Base-by-base conservation (phyloP, 2,113 vertebrate species). In the Paedocypris sp. region DNA sequence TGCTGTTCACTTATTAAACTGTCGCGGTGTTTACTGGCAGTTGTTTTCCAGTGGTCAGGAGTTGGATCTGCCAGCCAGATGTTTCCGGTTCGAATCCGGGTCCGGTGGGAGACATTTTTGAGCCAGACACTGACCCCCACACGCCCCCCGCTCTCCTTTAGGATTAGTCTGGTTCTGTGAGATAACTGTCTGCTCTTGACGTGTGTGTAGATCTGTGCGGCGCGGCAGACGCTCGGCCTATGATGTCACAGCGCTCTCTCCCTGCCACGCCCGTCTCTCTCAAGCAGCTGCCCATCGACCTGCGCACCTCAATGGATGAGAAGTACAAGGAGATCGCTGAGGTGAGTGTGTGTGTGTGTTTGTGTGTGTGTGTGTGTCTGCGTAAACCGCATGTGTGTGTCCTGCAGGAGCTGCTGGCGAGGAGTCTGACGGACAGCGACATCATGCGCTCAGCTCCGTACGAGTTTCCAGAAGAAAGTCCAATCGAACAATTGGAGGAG, bases 261-360 rank as follows among this genome's bases (percentile, higher is more conserved):
- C 89, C 91, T 0, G 90, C 88, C 53, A 88, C 89, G 0, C 85
- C 90, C 2, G 83, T 90, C 45, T 85, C 83, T 74, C 76, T 86
- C 65, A 85, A 88, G 62, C 86, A 91, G 29, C 84, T 86, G 67
- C 89, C 87, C 0, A 82, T 91, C 0, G 89, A 95, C 77, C 86
- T 94, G 67, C 87, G 89, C 35, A 91, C 89, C 33, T 94, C 91
- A 68, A 97, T 97, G 92, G 93, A 95, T 18, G 89, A 89, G 56
- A 97, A 94, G 60, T 95, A 87, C 85, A 97, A 95, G 81, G 93
- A 95, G 79, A 92, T 97, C 1, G 91, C 91, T 0, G 90, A 97
- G 92, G 93, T 97, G 77, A 68, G 12, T 35, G 16, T 42, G 13
- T 41, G 26, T 62, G 25, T 20, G 8, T 18, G 5, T 33, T 1